Evolutionary conservation across 2,888 invertebrate genomes (phyloP), one percentile per base, ranked within the genome.

Genomic region (Apodemia zela): DNA sequence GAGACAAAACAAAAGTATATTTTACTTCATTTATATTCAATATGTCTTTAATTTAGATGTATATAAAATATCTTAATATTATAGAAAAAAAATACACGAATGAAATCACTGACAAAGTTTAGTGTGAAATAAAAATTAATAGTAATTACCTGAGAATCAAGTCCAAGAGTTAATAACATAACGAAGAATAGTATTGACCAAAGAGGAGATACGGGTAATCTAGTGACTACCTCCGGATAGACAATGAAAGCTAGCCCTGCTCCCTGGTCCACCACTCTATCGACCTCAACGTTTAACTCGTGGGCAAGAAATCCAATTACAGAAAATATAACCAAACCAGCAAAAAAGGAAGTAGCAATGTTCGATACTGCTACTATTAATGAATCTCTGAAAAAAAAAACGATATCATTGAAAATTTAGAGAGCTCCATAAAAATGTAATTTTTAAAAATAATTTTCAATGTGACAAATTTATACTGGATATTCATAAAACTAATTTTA

Each of bases 151-250:
- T 94, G 95, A 10, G 95, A 95, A 74, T 95, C 95, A 65, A 96
- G 86, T 58, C 96, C 96, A 61, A 96, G 89, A 0, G 95, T 95
- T 62, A 96, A 86, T 42, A 96, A 85, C 96, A 96, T 96, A 63
- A 95, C 93, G 81, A 97, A 97, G 87, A 96, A 97, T 4, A 97
- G 89, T 63, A 96, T 92, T 7, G 97, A 95, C 96, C 97, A 97
- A 10, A 97, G 89, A 0, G 96, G 96, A 0, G 97, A 94, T 1
- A 96, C 92, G 0, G 97, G 96, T 67, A 97, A 85, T 67, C 95
- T 93, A 0, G 96, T 94, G 1, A 97, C 95, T 66, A 95, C 94
- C 85, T 97, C 97, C 0, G 97, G 96, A 78, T 97, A 96, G n/a
- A 96, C 96, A 66, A 97, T 95, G 76, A 97, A 97, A 0, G 96